Conservation (phyloP, 2,888 invertebrate genomes). For the Acleris cristana region DNA sequence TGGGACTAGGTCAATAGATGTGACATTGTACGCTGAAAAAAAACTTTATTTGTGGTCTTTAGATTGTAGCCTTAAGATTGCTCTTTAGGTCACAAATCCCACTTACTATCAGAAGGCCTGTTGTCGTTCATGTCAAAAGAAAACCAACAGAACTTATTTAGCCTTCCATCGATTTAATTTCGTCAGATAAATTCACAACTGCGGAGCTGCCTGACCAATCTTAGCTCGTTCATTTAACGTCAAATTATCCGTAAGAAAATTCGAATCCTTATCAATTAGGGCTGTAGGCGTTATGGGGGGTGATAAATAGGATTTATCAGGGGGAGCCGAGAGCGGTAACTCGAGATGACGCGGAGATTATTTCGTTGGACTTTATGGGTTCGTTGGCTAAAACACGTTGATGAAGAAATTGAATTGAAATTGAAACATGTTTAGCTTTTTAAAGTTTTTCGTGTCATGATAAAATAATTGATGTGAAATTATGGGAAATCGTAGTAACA, state of each 20-base stretch:
- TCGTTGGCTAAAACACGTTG: slow-evolving; percentile 1
- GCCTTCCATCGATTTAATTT: slow-evolving; percentile 7
- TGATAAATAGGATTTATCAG: slow-evolving; percentile 24
- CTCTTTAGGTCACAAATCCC: too few species aligned
- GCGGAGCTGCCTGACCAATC: slow-evolving; percentile 33
- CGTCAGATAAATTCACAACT: slow-evolving; percentile 28
- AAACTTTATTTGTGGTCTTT: too few species aligned
- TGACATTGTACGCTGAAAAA: too few species aligned
- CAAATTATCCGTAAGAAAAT: slow-evolving; percentile 21
- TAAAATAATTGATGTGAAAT: too few species aligned
- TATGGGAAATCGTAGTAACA: too few species aligned
- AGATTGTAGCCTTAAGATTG: too few species aligned
- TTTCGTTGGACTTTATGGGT: slow-evolving; percentile 4
- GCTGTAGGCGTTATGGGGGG: slow-evolving; percentile 7
- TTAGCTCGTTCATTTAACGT: slow-evolving; percentile 22
- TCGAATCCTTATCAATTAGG: slow-evolving; percentile 22
- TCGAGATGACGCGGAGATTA: slow-evolving; percentile 15
- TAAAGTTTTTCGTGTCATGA: too few species aligned
- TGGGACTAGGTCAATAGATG: too few species aligned
- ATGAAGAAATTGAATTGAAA: background rate
- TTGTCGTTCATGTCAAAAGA: too few species aligned
- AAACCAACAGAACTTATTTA: too few species aligned
- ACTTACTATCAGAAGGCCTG: too few species aligned
- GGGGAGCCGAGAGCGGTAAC: slow-evolving; percentile 6
- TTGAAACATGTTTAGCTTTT: too few species aligned